Evolutionary conservation across 2,113 vertebrate genomes (phyloP).

Genomic region (Oplegnathus fasciatus): DNA sequence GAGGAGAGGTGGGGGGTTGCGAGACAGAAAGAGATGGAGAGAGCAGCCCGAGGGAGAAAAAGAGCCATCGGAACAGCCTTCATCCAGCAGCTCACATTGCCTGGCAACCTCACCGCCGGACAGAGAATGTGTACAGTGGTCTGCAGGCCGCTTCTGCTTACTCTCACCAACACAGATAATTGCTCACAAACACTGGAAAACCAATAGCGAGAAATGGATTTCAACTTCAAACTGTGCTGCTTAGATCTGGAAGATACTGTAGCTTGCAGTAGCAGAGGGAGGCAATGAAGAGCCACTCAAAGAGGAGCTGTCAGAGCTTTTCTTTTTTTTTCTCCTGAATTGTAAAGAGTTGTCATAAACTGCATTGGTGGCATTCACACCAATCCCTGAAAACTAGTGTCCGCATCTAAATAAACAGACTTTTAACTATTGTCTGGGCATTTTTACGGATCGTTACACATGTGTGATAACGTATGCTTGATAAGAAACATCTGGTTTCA

Average conservation of each 20-base stretch:
- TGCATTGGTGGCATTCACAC: conserved; percentile 54
- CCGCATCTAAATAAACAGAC: conserved; percentile 12
- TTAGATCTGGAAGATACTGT: conserved; percentile 1
- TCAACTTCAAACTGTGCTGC: conserved; percentile 1
- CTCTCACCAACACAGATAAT: conserved; percentile 56
- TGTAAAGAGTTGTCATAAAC: conserved; percentile 48
- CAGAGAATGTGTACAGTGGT: conserved; percentile 77
- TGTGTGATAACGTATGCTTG: not conserved
- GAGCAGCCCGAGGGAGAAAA: conserved; percentile 33
- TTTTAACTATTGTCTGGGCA: not conserved
- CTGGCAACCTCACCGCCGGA: conserved; percentile 76
- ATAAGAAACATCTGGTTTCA: not conserved
- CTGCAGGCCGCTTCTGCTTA: conserved; percentile 62
- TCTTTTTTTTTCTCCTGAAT: too few relatives aligned
- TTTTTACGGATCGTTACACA: not conserved
- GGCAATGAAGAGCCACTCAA: conserved; percentile 18
- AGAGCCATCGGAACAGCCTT: conserved; percentile 54
- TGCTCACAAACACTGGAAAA: conserved; percentile 53
- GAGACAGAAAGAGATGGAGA: conserved; percentile 62
- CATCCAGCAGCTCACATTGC: conserved; percentile 71
- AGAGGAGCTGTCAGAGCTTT: conserved; percentile 8
- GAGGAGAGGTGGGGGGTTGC: conserved; percentile 50
- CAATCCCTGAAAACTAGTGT: conserved; percentile 10
- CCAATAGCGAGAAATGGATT: conserved; percentile 2
- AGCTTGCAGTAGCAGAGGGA: not conserved